Evolutionary conservation across 2,113 vertebrate genomes (phyloP), one percentile per base, ranked within the genome.

Genomic region (Malurus melanocephalus): DNA sequence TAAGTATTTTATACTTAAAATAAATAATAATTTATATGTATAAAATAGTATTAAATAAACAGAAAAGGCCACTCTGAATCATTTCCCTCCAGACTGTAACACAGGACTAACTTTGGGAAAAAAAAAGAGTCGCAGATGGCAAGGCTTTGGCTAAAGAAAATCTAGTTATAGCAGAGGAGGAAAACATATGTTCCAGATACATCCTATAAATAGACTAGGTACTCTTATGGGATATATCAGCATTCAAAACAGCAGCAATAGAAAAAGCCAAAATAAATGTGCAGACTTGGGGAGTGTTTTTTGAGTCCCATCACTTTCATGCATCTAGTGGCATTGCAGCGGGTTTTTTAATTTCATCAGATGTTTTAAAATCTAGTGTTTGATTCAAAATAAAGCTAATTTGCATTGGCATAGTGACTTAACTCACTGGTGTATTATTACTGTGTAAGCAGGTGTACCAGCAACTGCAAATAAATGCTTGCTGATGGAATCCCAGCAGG

Each of bases 401-500:
- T 97, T 98, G 96, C 97, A 97, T 96, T 97, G 95, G 96, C 93
- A 93, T 72, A 93, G 95, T 64, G 71, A 93, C 93, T 98, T 97
- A 97, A 97, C 96, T 97, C 96, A 96, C 93, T 93, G 48, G 94
- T 96, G 79, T 93, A 94, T 97, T 97, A 97, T 98, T 97, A 97
- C 96, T 95, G 75, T 96, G 96, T 94, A 97, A 97, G 97, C 97
- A 98, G 97, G 97, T 98, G 97, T 97, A 96, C 91, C 93, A 94
- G 88, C 45, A 82, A 97, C 96, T 93, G 95, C 96, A 97, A 97
- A 97, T 97, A 98, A 98, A 97, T 94, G 95, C 94, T 97, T 95
- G 94, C 96, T 97, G 98, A 97, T 98, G 87, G 97, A 96, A 96
- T 97, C 97, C 93, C 97, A 97, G 97, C 96, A 97, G 97, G 97